Evolutionary conservation across 37 sponge, comb jelly and placozoan genomes (phyloP).

Genomic region (Cliona cf. orientalis): DNA sequence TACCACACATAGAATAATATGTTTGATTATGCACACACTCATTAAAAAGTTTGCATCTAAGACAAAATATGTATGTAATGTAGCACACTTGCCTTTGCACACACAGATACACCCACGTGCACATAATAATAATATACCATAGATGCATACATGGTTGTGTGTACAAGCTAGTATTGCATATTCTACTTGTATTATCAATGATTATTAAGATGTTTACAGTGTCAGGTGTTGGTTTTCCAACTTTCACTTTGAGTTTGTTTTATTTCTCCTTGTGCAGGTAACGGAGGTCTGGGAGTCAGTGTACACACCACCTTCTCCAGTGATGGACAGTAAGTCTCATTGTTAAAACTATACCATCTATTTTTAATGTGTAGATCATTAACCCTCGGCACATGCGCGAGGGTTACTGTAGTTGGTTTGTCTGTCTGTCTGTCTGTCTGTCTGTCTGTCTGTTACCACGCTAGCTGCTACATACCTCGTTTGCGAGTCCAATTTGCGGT

Average conservation of each 20-base stretch:
- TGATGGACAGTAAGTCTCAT: conserved; percentile 66
- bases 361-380: conserved; percentile 1
- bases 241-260: too few relatives aligned
- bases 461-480: too few relatives aligned
- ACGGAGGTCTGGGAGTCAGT: conserved; percentile 58
- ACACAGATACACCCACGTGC: background rate
- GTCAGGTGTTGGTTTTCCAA: too few relatives aligned
- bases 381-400: too few relatives aligned
- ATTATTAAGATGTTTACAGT: background rate
- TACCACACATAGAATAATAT: too few relatives aligned
- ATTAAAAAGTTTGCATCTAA: too few relatives aligned
- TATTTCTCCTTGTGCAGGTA: conserved; percentile 45
- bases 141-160: background rate
- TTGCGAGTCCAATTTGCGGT: too few relatives aligned
- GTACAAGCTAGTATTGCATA: background rate
- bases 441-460: background rate
- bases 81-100: too few relatives aligned
- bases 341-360: background rate
- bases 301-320: conserved; percentile 53
- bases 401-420: too few relatives aligned
- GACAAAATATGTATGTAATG: too few relatives aligned
- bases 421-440: background rate
- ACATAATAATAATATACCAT: background rate
- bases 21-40: too few relatives aligned
- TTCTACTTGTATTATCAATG: background rate